Base-by-base conservation (phyloP, 1,140 invertebrate genomes). In the Drosophila ananassae region DNA sequence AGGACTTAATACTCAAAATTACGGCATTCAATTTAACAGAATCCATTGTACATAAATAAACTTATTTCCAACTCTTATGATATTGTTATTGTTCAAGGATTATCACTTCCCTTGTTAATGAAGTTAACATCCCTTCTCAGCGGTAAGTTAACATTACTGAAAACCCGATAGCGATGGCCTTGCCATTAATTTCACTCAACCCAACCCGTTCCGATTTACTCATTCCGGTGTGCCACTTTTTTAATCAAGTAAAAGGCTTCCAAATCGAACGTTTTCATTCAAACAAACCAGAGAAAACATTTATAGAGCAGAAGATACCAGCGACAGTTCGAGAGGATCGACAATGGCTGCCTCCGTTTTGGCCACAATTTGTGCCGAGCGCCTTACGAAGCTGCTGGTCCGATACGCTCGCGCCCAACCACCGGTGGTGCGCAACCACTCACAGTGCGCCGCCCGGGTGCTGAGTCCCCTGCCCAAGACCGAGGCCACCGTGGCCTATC, bases 331-430 rank as follows among this genome's bases (percentile, higher is more conserved):
- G 8, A 25, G 21, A 30, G 13, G 9, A 46, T 50, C 37, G 12
- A 25, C 28, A 21, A 85, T 78, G 78, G 56, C 76, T 17, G 67
- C 82, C 25, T 68, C 82, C 7, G 68, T 87, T 47, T 47, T 87
- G 56, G 82, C 82, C 12, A 89, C 82, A 1, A 87, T 87, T 8
- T 87, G 82, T 56, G 82, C 79, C 1, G 82, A 79, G 25, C 83
- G 82, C 10, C 46, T 87, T 6, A 79, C 82, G 61, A 87, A 89
- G 51, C 71, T 83, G 2, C 25, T 89, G 1, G 76, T 69, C 1
- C 62, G 64, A 8, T 79, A 87, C 24, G 59, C 75, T 8, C 68
- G 59, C 5, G 39, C 47, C 0, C 69, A 79, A 12, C 12, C 56
- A 1, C 13, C 51, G 3, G 39, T 32, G 2, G 9, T 47, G 3